Evolutionary conservation across 2,113 vertebrate species (phyloP).

Genomic region (Micromys minutus): DNA sequence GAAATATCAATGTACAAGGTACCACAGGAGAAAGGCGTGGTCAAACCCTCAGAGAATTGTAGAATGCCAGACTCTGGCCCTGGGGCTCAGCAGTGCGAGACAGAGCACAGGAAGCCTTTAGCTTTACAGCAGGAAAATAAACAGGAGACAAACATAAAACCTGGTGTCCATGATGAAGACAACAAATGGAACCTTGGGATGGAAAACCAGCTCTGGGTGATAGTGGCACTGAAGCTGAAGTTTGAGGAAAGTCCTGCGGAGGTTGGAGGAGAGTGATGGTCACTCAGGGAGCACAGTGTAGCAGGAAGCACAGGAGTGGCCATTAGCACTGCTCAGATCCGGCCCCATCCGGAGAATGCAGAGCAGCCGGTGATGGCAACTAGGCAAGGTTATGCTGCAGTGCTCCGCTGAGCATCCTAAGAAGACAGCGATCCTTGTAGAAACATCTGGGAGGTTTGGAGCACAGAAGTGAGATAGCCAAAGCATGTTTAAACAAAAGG

Average conservation of each 20-base stretch:
- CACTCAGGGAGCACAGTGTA: neutral
- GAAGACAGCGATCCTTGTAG: neutral
- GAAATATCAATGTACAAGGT: neutral
- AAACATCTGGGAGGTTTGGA: constrained; percentile 29
- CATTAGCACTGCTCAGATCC: neutral
- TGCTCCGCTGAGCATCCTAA: neutral
- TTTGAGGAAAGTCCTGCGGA: neutral
- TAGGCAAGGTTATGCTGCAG: neutral
- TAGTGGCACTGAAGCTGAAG: neutral
- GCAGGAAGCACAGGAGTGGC: neutral
- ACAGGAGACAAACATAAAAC: neutral
- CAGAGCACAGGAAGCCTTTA: neutral
- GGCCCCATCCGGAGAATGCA: neutral
- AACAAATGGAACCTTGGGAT: neutral
- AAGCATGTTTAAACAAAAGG: constrained; percentile 23
- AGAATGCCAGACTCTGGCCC: neutral
- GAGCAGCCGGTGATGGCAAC: neutral
- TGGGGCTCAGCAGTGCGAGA: neutral
- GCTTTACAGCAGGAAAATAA: too few relatives aligned
- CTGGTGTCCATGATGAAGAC: neutral
- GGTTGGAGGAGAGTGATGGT: neutral
- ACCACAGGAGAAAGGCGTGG: neutral
- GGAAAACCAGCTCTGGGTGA: neutral
- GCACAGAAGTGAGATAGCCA: neutral
- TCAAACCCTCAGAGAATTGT: too few relatives aligned